Evolutionary conservation across 30 jellyfish, hydroid and myxozoan genomes (phyloP).

Genomic region (Aurelia aurita complex sp. Pacific): DNA sequence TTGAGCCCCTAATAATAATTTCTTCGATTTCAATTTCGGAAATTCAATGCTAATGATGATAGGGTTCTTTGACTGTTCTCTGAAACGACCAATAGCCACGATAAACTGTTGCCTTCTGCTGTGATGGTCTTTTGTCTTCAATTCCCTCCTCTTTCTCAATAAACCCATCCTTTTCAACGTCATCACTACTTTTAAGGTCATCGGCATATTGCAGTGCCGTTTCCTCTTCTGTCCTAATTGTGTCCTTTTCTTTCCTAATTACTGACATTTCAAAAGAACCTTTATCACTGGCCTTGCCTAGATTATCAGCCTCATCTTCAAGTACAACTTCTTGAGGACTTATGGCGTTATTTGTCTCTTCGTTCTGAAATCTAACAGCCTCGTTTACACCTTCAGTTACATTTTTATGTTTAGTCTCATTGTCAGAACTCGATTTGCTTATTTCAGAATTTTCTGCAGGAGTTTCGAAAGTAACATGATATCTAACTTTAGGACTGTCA

Average conservation of each 20-base stretch:
- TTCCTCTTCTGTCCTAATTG: background rate
- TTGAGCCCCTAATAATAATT: too few species aligned
- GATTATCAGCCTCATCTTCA: background rate
- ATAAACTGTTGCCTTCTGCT: background rate
- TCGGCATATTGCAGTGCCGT: background rate
- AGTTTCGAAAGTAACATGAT: background rate
- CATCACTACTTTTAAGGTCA: background rate
- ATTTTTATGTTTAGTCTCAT: background rate
- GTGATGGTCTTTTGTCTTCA: background rate
- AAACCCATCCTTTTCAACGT: background rate
- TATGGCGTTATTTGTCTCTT: background rate
- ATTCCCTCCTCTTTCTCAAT: background rate
- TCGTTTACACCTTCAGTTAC: background rate
- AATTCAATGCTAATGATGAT: too few species aligned
- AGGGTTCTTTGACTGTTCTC: too few species aligned
- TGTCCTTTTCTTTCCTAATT: background rate
- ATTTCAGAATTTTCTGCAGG: too few species aligned
- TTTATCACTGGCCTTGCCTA: background rate
- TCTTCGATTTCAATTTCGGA: too few species aligned
- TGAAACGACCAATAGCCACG: slow-evolving; percentile 13
- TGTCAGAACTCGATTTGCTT: too few species aligned
- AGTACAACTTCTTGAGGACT: background rate
- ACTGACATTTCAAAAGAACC: background rate
- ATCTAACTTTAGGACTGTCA: background rate
- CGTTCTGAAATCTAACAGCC: background rate